A percentile compares a stretch with the other conserved stretches of the same genome.
phyloP scores from a whole-genome alignment of 2,113 vertebrate species.

The Ahaetulla prasina region DNA sequence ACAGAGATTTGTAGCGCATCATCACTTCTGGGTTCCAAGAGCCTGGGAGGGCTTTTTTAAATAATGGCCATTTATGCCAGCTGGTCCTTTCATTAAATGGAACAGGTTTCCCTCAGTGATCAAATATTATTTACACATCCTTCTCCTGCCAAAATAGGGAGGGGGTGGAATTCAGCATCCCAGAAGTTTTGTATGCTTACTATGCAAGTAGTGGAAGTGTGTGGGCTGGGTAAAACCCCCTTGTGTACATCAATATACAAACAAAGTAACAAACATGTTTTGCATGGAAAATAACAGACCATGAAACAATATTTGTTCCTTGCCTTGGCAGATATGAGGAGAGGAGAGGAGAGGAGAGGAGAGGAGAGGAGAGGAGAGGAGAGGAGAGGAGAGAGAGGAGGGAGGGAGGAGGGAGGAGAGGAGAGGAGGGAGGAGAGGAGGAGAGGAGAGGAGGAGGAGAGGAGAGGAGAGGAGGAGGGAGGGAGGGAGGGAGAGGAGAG shows the following conservation, averaged over 20 bases:
- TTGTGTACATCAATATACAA: neutral
- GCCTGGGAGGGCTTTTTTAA: slow-evolving; percentile 12
- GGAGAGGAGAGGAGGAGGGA: too few relatives aligned
- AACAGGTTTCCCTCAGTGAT: slow-evolving; percentile 6
- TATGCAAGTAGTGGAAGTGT: neutral
- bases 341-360: too few relatives aligned
- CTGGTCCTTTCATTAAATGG: slow-evolving; percentile 15
- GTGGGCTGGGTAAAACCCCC: neutral
- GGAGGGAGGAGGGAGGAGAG: too few relatives aligned
- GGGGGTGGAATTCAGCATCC: neutral
- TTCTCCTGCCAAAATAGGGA: neutral
- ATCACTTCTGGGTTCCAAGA: neutral
- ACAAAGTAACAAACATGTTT: neutral
- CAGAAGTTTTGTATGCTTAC: neutral
- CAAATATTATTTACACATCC: slow-evolving; percentile 15
- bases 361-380: too few relatives aligned
- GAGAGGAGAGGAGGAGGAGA: too few relatives aligned
- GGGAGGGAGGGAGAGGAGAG: too few relatives aligned
- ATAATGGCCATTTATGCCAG: slow-evolving; percentile 2
- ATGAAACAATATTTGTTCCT: neutral
- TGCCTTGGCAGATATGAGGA: too few relatives aligned
- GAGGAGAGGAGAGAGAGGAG: too few relatives aligned
- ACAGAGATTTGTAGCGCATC: neutral
- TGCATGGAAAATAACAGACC: neutral
- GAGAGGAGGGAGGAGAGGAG: too few relatives aligned